Conservation (phyloP, 2,888 invertebrate genomes). For the Callosobruchus maculatus region DNA sequence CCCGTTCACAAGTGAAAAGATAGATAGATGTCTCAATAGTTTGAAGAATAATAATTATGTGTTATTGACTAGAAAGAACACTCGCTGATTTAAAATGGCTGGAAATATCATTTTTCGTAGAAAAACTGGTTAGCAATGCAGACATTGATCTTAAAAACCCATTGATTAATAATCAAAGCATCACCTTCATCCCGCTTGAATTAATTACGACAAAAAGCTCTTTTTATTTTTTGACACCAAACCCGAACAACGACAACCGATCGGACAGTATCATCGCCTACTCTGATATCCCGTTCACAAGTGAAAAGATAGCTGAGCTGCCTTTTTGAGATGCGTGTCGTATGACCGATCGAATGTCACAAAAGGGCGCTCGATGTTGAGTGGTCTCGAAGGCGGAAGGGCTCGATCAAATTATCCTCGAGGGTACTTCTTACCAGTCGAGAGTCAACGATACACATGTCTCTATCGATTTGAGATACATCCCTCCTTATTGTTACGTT, state of each 20-base stretch:
- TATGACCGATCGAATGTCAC: conserved; percentile 38
- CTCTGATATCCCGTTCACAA: neutral
- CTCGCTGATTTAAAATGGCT: no score
- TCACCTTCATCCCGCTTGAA: neutral
- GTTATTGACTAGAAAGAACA: no score
- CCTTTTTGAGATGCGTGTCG: conserved; percentile 22
- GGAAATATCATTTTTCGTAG: no score
- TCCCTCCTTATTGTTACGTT: no score
- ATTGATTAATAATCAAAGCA: neutral
- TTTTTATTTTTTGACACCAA: neutral
- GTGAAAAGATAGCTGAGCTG: neutral
- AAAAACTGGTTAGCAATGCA: no score
- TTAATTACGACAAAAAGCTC: neutral
- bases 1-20: neutral
- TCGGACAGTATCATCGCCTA: neutral
- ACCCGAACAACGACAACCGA: neutral
- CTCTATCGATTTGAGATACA: neutral
- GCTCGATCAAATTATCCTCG: conserved; percentile 35
- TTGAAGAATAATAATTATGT: no score
- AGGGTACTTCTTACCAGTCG: conserved; percentile 11
- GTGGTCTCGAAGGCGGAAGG: conserved; percentile 41
- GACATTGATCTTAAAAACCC: no score
- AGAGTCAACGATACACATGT: neutral
- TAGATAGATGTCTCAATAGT: no score
- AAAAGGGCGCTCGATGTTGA: conserved; percentile 37